These are phyloP conservation scores for Eretmochelys imbricata DNA, from an alignment of 2,113 vertebrate genomes.

Conservation along the genomic window DNA sequence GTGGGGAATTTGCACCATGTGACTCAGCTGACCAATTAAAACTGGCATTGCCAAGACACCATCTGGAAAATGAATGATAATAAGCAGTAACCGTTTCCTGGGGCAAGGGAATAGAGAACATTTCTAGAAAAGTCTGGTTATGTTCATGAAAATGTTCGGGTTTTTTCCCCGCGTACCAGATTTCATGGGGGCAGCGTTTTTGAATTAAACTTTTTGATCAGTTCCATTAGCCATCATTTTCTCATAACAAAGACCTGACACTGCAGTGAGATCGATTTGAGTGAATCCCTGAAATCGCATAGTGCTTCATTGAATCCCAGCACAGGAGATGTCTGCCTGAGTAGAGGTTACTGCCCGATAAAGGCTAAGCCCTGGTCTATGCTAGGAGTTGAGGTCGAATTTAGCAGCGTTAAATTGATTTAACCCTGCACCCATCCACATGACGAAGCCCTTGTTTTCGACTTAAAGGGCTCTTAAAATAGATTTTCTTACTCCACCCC, in stretches of 20 bases:
- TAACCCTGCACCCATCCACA: too few relatives aligned
- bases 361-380: too few relatives aligned
- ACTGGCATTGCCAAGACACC: neutral
- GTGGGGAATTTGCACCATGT: neutral
- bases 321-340: neutral
- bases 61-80: neutral
- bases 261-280: neutral
- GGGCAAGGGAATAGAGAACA: too few relatives aligned
- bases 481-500: too few relatives aligned
- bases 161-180: neutral
- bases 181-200: conserved; percentile 3
- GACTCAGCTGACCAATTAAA: neutral
- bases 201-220: neutral
- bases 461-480: too few relatives aligned
- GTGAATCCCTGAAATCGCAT: neutral
- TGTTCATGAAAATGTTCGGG: too few relatives aligned
- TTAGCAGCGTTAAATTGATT: too few relatives aligned
- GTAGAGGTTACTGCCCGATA: neutral
- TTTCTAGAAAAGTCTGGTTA: too few relatives aligned
- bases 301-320: neutral
- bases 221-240: neutral
- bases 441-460: too few relatives aligned
- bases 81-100: neutral
- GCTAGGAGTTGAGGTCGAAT: too few relatives aligned
- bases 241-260: neutral